phyloP scores from a whole-genome alignment of 2,888 invertebrate genomes.

The Platycheirus albimanus region DNA sequence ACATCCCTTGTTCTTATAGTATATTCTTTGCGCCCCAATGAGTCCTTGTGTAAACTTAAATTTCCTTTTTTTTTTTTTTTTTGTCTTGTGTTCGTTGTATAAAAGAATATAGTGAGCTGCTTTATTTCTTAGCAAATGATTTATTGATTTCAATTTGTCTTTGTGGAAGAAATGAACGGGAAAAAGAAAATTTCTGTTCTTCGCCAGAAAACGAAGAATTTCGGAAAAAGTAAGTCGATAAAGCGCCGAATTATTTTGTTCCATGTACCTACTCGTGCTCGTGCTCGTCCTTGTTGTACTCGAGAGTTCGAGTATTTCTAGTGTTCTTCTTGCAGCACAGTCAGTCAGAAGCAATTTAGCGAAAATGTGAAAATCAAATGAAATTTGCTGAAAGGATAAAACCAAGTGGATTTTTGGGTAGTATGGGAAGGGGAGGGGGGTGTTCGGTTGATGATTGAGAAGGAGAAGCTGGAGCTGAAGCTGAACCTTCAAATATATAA shows the following conservation, averaged over 20 bases:
- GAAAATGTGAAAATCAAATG: constrained; percentile 73
- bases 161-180: not conserved
- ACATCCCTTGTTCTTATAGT: not conserved
- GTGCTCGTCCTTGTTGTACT: too few species aligned
- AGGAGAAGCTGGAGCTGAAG: not conserved
- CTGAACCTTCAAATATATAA: not conserved
- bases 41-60: constrained; percentile 69
- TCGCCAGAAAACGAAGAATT: constrained; percentile 16
- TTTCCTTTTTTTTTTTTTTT: constrained; percentile 37
- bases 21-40: too few species aligned
- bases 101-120: not conserved
- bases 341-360: constrained; percentile 70
- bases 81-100: too few species aligned
- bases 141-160: constrained; percentile 73
- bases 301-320: not conserved
- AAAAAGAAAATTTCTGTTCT: constrained; percentile 25
- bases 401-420: constrained; percentile 16
- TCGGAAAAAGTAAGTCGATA: constrained; percentile 17
- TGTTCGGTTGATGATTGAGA: constrained; percentile 9
- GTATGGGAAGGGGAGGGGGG: not conserved
- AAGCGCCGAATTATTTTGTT: constrained; percentile 30
- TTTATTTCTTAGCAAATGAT: constrained; percentile 67
- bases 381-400: constrained; percentile 71
- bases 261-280: too few species aligned
- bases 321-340: constrained; percentile 12